Base-by-base conservation (phyloP, 2,888 invertebrate species). In the Dendrolimus pini region DNA sequence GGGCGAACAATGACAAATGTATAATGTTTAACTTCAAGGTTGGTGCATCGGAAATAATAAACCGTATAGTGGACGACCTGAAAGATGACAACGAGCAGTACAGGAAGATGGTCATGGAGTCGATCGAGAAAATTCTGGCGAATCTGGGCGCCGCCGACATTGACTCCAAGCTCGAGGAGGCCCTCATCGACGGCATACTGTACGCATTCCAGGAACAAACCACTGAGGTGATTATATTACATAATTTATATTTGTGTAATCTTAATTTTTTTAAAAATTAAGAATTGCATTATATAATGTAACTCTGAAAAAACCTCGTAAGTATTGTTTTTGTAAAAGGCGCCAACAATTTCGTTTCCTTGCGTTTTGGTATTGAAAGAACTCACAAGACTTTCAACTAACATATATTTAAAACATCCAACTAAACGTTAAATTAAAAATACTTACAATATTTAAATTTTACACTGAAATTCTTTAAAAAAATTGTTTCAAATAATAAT, bases 121-220 rank as follows among this genome's bases (percentile, higher is more conserved):
- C 99, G 0, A 99, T 99, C 60, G 99, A 99, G 81, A 99, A 99
- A 88, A 98, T 99, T 60, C 97, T 99, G 94, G 97, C 97, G 6
- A 98, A 98, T 85, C 92, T 99, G 62, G 99, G 99, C 14, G 98
- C 99, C 0, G 97, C 98, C 0, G 99, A 99, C 77, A 98, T 99
- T 56, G 99, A 99, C 85, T 98, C 98, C 0, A 93, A 99, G 54
- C 91, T 99, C 3, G 99, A 99, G 82, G 99, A 99, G 87, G 99
- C 99, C 75, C 94, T 99, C 47, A 99, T 99, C 82, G 99, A 99
- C 78, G 99, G 99, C 69, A 99, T 99, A 68, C 90, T 99, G 54
- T 99, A 99, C 79, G 99, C 99, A 62, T 99, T 99, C 93, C 99
- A 99, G 89, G 99, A 99, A 92, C 99, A 99, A 91, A 99, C 99